A percentile compares a stretch with the other conserved stretches of the same genome.
phyloP scores from a whole-genome alignment of 2,888 invertebrate genomes.

The Drosophila basisetae region DNA sequence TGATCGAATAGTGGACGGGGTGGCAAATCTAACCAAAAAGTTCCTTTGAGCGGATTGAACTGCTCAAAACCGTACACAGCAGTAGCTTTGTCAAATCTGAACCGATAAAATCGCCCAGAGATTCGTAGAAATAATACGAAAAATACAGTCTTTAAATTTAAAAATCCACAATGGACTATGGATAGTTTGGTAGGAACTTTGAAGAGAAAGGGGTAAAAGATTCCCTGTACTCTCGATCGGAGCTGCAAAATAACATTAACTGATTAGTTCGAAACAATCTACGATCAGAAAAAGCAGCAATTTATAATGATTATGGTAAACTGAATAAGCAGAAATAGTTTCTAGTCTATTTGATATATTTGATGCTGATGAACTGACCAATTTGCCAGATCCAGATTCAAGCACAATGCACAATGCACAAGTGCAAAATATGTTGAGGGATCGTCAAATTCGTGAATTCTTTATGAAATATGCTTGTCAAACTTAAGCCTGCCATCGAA shows the following conservation, averaged over 20 bases:
- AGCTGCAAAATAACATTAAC: neutral
- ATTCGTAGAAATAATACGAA: neutral
- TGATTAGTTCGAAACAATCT: neutral
- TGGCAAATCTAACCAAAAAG: neutral
- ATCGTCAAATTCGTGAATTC: too few relatives aligned
- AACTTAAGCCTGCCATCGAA: neutral
- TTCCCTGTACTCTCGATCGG: too few relatives aligned
- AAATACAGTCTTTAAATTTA: neutral
- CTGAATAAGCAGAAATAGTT: neutral
- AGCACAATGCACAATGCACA: neutral
- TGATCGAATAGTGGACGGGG: neutral
- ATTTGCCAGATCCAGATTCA: neutral
- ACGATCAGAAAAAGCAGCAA: neutral
- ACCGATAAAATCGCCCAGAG: neutral
- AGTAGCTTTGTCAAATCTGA: neutral
- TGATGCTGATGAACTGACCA: neutral
- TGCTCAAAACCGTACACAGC: neutral
- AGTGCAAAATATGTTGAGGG: neutral
- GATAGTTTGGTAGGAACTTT: neutral
- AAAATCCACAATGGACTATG: neutral
- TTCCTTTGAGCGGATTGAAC: neutral
- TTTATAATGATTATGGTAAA: neutral
- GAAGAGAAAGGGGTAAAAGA: neutral
- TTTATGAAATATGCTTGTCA: neutral
- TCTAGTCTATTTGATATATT: neutral